Base-by-base conservation (phyloP, 2,797 vertebrate species). In the Enteromius anoplus region DNA sequence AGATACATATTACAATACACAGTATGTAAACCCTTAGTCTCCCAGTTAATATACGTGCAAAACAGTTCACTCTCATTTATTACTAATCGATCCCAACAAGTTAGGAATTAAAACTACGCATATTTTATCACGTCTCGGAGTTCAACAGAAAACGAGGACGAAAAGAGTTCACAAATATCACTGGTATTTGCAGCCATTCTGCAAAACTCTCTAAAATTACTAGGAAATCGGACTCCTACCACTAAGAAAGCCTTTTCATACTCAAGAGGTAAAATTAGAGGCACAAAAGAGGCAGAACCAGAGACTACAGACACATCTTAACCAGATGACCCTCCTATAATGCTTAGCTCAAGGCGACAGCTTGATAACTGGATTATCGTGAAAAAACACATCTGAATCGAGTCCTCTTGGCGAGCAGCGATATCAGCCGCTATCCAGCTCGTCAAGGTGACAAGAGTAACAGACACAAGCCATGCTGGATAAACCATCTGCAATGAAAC, bases 351-450 rank as follows among this genome's bases (percentile, higher is more conserved):
- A 64, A 55, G 79, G 80, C 58, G 51, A 77, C 64, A 42, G 62
- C 29, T 71, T 64, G 86, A 87, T 86, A 86, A 88, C 64, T 78
- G 75, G 29, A 84, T 86, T 86, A 88, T 88, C 86, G 32, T 75
- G 62, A 68, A 76, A 87, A 87, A 79, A 85, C 62, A 85, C 78
- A 79, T 65, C 62, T 66, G 76, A 71, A 80, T 34, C 6, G 14
- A 69, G 60, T 47, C 45, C 80, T 80, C 60, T 82, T 78, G 79
- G 58, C 55, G 21, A 65, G 19, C 60, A 55, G 26, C 15, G 81
- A 84, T 75, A 82, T 53, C 51, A 85, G 71, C 78, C 40, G 80
- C 34, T 17, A 58, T 53, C 23, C 72, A 76, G 73, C 58, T 29
- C 69, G 40, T 49, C 34, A 69, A 80, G 40, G 62, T 78, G 78